phyloP scores from a whole-genome alignment of 2,888 invertebrate species.

The Operophtera brumata region DNA sequence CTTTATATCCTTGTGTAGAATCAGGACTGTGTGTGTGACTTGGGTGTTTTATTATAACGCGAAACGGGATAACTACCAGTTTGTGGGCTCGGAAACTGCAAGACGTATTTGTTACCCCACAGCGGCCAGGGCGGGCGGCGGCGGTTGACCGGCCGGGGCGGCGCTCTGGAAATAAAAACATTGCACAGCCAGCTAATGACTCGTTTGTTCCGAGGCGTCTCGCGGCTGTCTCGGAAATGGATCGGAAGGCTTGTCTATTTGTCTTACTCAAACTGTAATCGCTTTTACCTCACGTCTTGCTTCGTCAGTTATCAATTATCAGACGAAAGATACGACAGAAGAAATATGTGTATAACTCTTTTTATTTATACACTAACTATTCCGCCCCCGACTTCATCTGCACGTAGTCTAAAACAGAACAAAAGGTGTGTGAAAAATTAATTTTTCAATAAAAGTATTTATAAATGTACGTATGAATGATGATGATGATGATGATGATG shows the following conservation, averaged over 20 bases:
- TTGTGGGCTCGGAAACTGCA: conserved; percentile 1
- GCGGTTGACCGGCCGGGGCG: neutral
- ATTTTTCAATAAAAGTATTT: too few relatives aligned
- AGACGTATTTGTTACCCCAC: conserved; percentile 4
- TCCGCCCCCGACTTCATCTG: too few relatives aligned
- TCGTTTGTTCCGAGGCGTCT: conserved; percentile 42
- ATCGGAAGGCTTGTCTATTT: conserved; percentile 36
- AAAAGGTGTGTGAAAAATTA: too few relatives aligned
- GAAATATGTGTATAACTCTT: too few relatives aligned
- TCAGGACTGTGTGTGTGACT: too few relatives aligned
- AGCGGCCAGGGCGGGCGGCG: neutral
- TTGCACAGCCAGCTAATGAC: conserved; percentile 43
- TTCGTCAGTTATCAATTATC: neutral
- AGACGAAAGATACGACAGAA: too few relatives aligned
- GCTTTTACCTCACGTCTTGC: neutral
- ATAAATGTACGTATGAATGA: too few relatives aligned
- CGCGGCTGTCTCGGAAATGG: conserved; percentile 56
- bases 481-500: too few relatives aligned
- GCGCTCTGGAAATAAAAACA: conserved; percentile 10
- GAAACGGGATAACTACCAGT: neutral
- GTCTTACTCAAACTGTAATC: neutral
- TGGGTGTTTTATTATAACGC: too few relatives aligned
- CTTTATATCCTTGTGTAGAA: too few relatives aligned
- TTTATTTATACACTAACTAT: too few relatives aligned
- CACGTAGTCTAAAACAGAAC: too few relatives aligned